Conservation (phyloP, 2,113 vertebrate species). For the Cyphomyrus discorhynchus region DNA sequence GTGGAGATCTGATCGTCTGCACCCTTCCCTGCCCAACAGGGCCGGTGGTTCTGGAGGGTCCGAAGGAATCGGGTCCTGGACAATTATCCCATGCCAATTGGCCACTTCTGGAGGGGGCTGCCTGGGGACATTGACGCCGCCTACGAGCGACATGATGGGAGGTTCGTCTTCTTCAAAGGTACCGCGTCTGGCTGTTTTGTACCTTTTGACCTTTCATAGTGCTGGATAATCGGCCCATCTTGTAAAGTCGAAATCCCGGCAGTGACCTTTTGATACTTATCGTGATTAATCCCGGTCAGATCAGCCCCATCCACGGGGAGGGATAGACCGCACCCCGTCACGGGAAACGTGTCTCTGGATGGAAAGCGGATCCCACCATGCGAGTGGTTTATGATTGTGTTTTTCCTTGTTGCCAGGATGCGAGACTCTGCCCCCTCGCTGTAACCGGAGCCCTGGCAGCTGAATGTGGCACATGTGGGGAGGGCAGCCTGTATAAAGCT, state of each 20-base stretch:
- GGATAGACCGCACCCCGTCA: not conserved
- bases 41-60: slow-evolving; percentile 96
- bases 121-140: slow-evolving; percentile 86
- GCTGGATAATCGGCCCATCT: not conserved
- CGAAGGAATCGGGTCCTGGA: slow-evolving; percentile 87
- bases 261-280: not conserved
- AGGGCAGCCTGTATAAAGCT: not conserved
- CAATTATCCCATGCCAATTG: slow-evolving; percentile 94
- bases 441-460: slow-evolving; percentile 3
- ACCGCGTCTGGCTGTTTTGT: not conserved
- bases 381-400: not conserved
- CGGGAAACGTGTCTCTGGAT: not conserved
- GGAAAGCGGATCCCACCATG: not conserved
- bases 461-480: not conserved
- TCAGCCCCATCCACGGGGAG: not conserved
- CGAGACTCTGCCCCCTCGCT: not conserved
- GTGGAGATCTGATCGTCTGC: not conserved
- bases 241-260: not conserved
- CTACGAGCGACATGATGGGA: slow-evolving; percentile 88
- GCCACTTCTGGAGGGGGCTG: slow-evolving; percentile 93
- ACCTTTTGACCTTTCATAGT: not conserved
- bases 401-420: slow-evolving; percentile 11
- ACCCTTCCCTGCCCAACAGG: slow-evolving; percentile 53
- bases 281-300: not conserved
- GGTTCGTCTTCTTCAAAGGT: slow-evolving; percentile 97